These are phyloP conservation scores for Xiphias gladius DNA, from an alignment of 2,113 vertebrate genomes.

Conservation along the genomic window DNA sequence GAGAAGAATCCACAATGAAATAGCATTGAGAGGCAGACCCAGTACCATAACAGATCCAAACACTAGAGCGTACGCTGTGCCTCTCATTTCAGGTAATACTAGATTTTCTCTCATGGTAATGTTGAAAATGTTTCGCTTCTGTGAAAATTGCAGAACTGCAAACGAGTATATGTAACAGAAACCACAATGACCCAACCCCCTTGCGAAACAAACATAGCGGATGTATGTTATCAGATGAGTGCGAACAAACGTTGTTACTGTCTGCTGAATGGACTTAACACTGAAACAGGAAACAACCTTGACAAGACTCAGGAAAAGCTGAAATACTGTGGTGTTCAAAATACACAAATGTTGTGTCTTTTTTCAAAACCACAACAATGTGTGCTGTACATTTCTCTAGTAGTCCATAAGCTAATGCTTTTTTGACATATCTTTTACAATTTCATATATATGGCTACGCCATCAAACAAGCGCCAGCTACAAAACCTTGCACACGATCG, in stretches of 20 bases:
- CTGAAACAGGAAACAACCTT: conserved; percentile 61
- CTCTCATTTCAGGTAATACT: neutral
- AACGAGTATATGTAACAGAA: neutral
- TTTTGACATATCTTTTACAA: neutral
- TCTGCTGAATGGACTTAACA: neutral
- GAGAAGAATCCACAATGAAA: conserved; percentile 73
- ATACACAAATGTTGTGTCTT: neutral
- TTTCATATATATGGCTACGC: neutral
- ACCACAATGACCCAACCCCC: conserved; percentile 1
- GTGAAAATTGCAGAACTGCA: conserved; percentile 14
- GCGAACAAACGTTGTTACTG: neutral
- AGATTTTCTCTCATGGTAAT: neutral
- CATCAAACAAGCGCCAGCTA: too few species aligned
- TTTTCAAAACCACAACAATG: neutral
- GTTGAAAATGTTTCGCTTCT: conserved; percentile 18
- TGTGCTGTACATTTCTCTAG: neutral
- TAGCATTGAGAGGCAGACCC: conserved; percentile 75
- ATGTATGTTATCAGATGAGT: too few species aligned
- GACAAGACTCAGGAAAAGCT: neutral
- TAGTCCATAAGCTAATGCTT: neutral
- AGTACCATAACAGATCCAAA: conserved; percentile 61
- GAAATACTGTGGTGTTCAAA: neutral
- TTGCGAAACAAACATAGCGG: rapidly evolving
- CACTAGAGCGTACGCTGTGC: conserved; percentile 16
- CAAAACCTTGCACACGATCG: too few species aligned